Percentiles rank a stretch among this genome's conserved stretches.
phyloP scores from a whole-genome alignment of 2,888 invertebrate genomes.

The Pseudococcus longispinus region DNA sequence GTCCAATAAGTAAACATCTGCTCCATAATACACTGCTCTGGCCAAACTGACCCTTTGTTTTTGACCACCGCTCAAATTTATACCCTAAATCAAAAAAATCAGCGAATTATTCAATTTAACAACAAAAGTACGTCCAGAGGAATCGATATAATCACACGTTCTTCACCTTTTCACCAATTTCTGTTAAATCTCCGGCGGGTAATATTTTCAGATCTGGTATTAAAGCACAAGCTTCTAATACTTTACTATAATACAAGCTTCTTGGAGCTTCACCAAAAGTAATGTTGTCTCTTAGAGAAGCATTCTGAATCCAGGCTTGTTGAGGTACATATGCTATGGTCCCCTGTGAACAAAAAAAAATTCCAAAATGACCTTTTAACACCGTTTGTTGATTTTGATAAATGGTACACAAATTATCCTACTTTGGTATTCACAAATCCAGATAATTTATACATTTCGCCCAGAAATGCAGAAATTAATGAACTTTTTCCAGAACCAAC shows the following conservation, averaged over 20 bases:
- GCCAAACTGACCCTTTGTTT: too few relatives aligned
- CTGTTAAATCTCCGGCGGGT: conserved; percentile 93
- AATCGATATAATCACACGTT: not conserved
- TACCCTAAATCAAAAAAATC: conserved; percentile 67
- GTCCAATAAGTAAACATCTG: conserved; percentile 90
- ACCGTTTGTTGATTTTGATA: too few relatives aligned
- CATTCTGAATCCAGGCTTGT: conserved; percentile 99
- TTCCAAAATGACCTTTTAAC: too few relatives aligned
- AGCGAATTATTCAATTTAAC: too few relatives aligned
- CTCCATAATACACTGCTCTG: conserved; percentile 86
- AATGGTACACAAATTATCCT: not conserved
- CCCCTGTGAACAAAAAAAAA: conserved; percentile 63
- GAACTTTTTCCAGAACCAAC: too few relatives aligned
- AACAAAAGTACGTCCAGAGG: not conserved
- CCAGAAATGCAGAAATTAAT: too few relatives aligned
- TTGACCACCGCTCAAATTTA: too few relatives aligned
- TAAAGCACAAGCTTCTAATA: conserved; percentile 90
- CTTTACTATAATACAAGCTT: conserved; percentile 75
- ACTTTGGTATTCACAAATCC: conserved; percentile 79
- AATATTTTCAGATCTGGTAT: conserved; percentile 90
- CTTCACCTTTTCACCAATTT: conserved; percentile 74
- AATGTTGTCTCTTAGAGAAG: conserved; percentile 90
- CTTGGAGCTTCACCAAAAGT: conserved; percentile 82
- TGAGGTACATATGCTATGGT: conserved; percentile 77
- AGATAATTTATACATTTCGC: conserved; percentile 87